A percentile compares a stretch with the other conserved stretches of the same genome.
These are phyloP conservation scores for Butorides virescens DNA, from an alignment of 2,113 vertebrate species.

Conservation along the genomic window DNA sequence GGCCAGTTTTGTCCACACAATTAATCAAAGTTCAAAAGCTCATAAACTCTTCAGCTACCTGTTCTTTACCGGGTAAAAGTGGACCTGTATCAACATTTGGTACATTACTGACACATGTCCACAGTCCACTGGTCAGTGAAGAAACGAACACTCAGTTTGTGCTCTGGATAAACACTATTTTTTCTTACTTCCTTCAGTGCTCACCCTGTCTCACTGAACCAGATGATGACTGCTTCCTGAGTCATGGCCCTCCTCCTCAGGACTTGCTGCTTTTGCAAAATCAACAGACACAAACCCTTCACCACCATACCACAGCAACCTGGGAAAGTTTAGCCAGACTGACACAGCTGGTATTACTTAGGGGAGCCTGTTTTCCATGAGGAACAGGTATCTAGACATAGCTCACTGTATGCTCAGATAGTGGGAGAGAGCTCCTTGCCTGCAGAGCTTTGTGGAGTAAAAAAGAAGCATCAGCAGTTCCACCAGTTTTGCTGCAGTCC, in stretches of 20 bases:
- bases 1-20: background rate
- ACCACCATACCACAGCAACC: background rate
- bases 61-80: background rate
- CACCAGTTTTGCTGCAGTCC: background rate
- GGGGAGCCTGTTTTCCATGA: background rate
- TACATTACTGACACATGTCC: background rate
- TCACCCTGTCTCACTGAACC: background rate
- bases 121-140: background rate
- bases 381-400: background rate
- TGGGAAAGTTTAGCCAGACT: background rate
- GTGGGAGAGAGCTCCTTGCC: background rate
- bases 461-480: background rate
- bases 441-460: background rate
- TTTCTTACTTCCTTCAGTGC: background rate
- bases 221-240: background rate
- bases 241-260: background rate
- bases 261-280: background rate
- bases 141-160: background rate
- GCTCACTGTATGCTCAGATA: background rate
- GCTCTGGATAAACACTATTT: background rate
- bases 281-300: background rate
- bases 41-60: background rate
- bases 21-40: background rate
- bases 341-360: background rate
- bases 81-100: background rate